phyloP scores from a whole-genome alignment of 2,888 invertebrate species.

The Oeneis ivallda region DNA sequence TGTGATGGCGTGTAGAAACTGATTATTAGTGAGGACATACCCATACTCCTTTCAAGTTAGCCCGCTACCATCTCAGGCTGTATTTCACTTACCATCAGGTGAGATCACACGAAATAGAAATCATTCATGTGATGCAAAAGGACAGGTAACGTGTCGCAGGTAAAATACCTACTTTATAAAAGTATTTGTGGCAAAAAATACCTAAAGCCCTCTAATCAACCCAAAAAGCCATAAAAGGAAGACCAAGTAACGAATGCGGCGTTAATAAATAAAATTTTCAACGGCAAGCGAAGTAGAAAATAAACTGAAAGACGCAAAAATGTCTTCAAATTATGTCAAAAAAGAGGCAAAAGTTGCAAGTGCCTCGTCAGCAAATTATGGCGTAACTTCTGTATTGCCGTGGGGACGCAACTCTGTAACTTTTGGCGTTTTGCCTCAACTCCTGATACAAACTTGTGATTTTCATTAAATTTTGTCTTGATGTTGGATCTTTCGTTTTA shows the following conservation, averaged over 20 bases:
- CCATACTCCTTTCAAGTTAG: too few species aligned
- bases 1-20: too few species aligned
- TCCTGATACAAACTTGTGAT: slow-evolving; percentile 70
- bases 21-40: too few species aligned
- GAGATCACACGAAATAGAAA: too few species aligned
- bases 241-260: slow-evolving; percentile 3
- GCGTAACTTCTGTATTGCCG: slow-evolving; percentile 58
- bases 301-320: slow-evolving; percentile 29
- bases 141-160: too few species aligned
- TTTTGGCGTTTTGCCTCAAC: slow-evolving; percentile 58
- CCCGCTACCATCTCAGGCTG: too few species aligned
- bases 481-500: slow-evolving; percentile 40
- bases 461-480: slow-evolving; percentile 63
- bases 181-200: too few species aligned
- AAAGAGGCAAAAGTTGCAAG: slow-evolving; percentile 58
- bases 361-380: slow-evolving; percentile 73
- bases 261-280: slow-evolving; percentile 16
- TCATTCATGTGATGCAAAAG: too few species aligned
- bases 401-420: slow-evolving; percentile 51
- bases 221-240: not conserved
- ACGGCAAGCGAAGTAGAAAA: slow-evolving; percentile 24
- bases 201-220: not conserved
- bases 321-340: slow-evolving; percentile 36
- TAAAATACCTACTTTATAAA: too few species aligned
- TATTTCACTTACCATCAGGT: too few species aligned